A percentile compares a stretch with the other conserved stretches of the same genome.
Evolutionary conservation across 2,797 vertebrate genomes (phyloP).

Genomic region (Remorina albescens): DNA sequence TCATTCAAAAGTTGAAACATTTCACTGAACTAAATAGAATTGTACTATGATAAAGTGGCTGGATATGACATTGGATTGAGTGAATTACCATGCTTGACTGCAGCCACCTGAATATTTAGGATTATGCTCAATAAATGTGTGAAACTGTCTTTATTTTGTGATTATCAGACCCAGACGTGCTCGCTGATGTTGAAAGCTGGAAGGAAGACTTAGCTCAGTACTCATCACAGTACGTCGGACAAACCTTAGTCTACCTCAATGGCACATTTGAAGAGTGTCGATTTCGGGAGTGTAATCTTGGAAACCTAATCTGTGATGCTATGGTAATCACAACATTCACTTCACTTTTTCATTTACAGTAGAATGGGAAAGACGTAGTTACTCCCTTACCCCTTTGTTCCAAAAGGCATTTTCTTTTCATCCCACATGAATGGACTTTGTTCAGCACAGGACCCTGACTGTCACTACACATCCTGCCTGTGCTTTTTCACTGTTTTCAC

Average conservation of each 20-base stretch:
- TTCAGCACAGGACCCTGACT: not conserved
- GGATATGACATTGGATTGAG: not conserved
- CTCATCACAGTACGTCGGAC: conserved; percentile 85
- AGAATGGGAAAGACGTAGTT: not conserved
- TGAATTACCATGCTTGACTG: not conserved
- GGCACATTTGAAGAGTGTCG: conserved; percentile 89
- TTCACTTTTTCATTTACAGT: not conserved
- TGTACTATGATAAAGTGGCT: not conserved
- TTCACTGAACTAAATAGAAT: not conserved
- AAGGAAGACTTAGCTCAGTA: conserved; percentile 83
- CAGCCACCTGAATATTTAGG: not conserved
- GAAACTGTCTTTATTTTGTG: not conserved
- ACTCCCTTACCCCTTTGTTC: not conserved
- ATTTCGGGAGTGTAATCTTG: conserved; percentile 92
- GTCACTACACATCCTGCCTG: not conserved
- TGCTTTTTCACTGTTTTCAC: not conserved
- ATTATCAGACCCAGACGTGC: conserved; percentile 83
- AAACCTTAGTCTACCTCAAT: conserved; percentile 91
- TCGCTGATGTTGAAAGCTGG: conserved; percentile 87
- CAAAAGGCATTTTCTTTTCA: not conserved
- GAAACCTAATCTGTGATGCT: conserved; percentile 94
- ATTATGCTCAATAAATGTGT: not conserved
- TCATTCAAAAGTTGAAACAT: not conserved
- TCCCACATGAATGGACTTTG: not conserved
- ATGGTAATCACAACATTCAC: conserved; percentile 78